phyloP scores from a whole-genome alignment of 2,888 invertebrate species.

The Rhamnusium bicolor region DNA sequence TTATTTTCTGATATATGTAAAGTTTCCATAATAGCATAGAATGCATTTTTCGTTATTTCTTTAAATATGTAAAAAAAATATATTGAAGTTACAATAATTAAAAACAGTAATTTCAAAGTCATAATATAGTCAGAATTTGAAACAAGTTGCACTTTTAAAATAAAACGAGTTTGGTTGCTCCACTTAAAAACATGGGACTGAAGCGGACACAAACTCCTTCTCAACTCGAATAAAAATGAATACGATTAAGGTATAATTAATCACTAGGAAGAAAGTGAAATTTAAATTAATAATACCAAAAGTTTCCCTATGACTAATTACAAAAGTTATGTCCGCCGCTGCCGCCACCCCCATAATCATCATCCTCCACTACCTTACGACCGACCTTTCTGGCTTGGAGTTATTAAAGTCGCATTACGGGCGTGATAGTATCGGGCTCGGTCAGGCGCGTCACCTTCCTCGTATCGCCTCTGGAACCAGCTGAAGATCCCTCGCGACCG shows the following conservation, averaged over 20 bases:
- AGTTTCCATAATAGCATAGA: no score
- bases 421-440: slow-evolving; percentile 13
- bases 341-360: slow-evolving; percentile 9
- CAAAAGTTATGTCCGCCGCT: slow-evolving; percentile 2
- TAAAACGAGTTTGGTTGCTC: no score
- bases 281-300: slow-evolving; percentile 3
- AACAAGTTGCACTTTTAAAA: no score
- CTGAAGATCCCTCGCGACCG: slow-evolving; percentile 11
- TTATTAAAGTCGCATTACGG: slow-evolving; percentile 29
- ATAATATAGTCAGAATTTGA: no score
- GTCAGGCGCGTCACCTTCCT: background rate
- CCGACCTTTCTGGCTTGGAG: slow-evolving; percentile 14
- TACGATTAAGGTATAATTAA: slow-evolving; percentile 2
- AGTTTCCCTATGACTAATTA: slow-evolving; percentile 14
- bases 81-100: no score
- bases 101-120: no score
- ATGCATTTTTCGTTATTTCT: no score
- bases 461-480: background rate
- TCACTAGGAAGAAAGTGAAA: background rate
- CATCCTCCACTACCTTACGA: slow-evolving; percentile 11
- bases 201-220: no score
- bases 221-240: background rate
- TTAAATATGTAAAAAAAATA: no score
- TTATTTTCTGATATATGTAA: no score
- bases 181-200: no score